These are phyloP conservation scores for Lutraria rhynchaena DNA, from an alignment of 1,140 invertebrate genomes.

Conservation along the genomic window DNA sequence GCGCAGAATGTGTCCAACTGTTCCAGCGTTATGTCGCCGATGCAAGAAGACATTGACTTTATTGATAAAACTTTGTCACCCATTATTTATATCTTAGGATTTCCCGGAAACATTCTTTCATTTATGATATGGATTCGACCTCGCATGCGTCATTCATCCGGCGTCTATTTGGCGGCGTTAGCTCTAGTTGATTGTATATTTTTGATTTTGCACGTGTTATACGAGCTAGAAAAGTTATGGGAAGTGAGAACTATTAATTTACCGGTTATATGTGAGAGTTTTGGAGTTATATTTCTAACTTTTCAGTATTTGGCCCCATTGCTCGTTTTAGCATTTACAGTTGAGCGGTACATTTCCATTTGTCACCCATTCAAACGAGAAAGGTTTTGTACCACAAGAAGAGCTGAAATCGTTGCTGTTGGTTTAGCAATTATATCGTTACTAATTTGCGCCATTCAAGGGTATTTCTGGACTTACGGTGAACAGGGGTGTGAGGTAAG, in stretches of 20 bases:
- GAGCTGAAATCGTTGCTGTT: conserved; percentile 87
- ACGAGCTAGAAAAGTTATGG: conserved; percentile 77
- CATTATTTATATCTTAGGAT: conserved; percentile 73
- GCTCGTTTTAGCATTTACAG: conserved; percentile 89
- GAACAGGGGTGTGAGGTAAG: conserved; percentile 66
- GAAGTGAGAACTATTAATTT: conserved; percentile 69
- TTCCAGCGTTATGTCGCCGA: not conserved
- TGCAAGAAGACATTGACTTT: not conserved
- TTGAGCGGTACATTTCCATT: conserved; percentile 97
- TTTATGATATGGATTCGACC: conserved; percentile 75
- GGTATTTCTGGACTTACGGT: conserved; percentile 78
- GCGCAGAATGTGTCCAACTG: not conserved
- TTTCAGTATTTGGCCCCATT: conserved; percentile 80
- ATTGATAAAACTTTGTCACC: conserved; percentile 70
- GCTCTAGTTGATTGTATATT: conserved; percentile 74
- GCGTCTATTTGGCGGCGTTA: conserved; percentile 76
- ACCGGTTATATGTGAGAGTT: conserved; percentile 76
- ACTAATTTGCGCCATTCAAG: conserved; percentile 74
- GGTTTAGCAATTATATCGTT: conserved; percentile 63
- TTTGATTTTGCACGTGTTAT: conserved; percentile 71
- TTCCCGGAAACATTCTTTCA: conserved; percentile 76
- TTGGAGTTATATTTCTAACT: conserved; percentile 73
- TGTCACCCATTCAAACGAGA: conserved; percentile 94
- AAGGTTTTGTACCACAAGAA: conserved; percentile 89
- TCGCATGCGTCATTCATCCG: conserved; percentile 76